Conservation (phyloP, 2,888 invertebrate genomes). For the Acronicta leporina region DNA sequence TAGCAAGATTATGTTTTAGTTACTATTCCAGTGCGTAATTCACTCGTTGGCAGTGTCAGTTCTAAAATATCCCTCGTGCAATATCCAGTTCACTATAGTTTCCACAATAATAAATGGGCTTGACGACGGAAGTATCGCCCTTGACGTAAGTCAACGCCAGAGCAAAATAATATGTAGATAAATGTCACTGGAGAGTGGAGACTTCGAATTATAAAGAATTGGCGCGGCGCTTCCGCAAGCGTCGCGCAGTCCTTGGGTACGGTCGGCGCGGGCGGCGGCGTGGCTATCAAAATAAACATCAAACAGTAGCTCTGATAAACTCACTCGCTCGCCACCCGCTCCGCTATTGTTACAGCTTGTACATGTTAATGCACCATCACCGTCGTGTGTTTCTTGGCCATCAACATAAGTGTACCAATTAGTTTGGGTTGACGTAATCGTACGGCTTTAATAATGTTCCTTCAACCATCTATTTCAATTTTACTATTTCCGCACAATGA, state of each 20-base stretch:
- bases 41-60: constrained; percentile 70
- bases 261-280: constrained; percentile 50
- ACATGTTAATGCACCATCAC: constrained; percentile 39
- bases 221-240: constrained; percentile 66
- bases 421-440: constrained; percentile 61
- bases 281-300: constrained; percentile 73
- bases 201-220: constrained; percentile 67
- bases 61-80: constrained; percentile 79
- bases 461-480: constrained; percentile 60
- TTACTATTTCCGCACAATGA: constrained; percentile 58
- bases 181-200: constrained; percentile 71
- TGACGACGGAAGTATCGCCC: constrained; percentile 77
- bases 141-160: constrained; percentile 68
- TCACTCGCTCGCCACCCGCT: constrained; percentile 31
- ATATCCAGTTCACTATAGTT: constrained; percentile 71
- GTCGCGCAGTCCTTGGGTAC: constrained; percentile 59
- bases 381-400: constrained; percentile 52
- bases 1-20: constrained; percentile 69
- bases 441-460: constrained; percentile 58
- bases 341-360: constrained; percentile 47
- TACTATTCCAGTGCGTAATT: constrained; percentile 73
- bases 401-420: constrained; percentile 54
- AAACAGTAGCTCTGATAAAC: constrained; percentile 60
- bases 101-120: constrained; percentile 79
- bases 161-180: constrained; percentile 67